Evolutionary conservation across 2,797 vertebrate species (phyloP).

Genomic region (Tenualosa thibaudeaui): DNA sequence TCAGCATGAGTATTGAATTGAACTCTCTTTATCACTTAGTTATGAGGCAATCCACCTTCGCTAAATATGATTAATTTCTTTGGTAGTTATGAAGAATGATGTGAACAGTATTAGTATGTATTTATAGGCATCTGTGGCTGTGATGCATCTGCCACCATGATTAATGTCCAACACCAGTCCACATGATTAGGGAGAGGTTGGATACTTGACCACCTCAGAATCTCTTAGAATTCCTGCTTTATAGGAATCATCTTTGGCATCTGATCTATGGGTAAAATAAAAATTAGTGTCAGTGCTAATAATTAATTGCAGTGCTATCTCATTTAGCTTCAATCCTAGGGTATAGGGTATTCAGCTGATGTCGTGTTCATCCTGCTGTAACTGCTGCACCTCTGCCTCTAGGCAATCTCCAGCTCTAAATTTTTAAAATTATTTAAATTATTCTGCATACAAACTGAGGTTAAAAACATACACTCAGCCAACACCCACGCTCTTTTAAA

Average conservation of each 20-base stretch:
- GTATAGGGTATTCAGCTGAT: background rate
- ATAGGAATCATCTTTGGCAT: too few species aligned
- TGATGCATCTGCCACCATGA: too few species aligned
- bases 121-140: too few species aligned
- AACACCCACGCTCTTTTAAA: background rate
- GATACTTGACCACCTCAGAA: too few species aligned
- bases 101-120: too few species aligned
- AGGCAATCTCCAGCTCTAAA: background rate
- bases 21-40: background rate
- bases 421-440: background rate
- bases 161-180: too few species aligned
- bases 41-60: background rate
- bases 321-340: background rate
- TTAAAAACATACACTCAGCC: background rate
- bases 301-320: background rate
- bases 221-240: too few species aligned
- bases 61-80: too few species aligned
- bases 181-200: too few species aligned
- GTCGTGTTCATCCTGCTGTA: background rate
- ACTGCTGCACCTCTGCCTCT: background rate
- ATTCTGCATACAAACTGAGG: slow-evolving; percentile 10
- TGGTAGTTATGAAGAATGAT: too few species aligned
- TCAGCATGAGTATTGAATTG: background rate
- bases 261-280: background rate
- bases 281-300: background rate